These are phyloP conservation scores for Leptopilina drosophilae DNA, from an alignment of 2,888 invertebrate genomes.

Conservation along the genomic window DNA sequence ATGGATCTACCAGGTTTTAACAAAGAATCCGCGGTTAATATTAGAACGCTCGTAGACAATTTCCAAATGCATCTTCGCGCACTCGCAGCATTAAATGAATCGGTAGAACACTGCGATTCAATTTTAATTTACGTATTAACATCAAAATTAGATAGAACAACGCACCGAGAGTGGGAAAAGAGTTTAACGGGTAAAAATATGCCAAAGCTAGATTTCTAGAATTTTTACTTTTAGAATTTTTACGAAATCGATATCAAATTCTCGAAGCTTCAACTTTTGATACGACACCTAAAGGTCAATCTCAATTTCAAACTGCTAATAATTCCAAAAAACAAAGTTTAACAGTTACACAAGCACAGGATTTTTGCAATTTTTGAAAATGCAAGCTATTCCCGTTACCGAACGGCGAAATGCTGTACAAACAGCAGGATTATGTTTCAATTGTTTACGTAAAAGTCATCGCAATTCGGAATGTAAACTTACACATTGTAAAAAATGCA, in stretches of 20 bases:
- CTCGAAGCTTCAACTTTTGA: background rate
- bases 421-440: too few relatives aligned
- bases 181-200: background rate
- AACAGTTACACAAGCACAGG: background rate
- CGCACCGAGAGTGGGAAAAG: background rate
- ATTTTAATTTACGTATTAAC: background rate
- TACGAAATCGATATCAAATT: background rate
- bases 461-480: too few relatives aligned
- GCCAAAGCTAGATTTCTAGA: background rate
- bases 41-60: too few relatives aligned
- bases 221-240: slow-evolving; percentile 1
- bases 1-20: too few relatives aligned
- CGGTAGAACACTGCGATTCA: too few relatives aligned
- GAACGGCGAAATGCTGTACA: background rate
- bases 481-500: too few relatives aligned
- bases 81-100: too few relatives aligned
- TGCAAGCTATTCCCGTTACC: background rate
- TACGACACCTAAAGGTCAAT: background rate
- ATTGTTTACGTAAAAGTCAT: too few relatives aligned
- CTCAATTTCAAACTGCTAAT: background rate
- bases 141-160: too few relatives aligned
- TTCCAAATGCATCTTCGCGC: too few relatives aligned
- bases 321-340: background rate
- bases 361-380: slow-evolving; percentile 9
- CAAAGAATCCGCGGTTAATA: too few relatives aligned